phyloP scores from a whole-genome alignment of 2,797 vertebrate genomes.

The Etheostoma nigrum region DNA sequence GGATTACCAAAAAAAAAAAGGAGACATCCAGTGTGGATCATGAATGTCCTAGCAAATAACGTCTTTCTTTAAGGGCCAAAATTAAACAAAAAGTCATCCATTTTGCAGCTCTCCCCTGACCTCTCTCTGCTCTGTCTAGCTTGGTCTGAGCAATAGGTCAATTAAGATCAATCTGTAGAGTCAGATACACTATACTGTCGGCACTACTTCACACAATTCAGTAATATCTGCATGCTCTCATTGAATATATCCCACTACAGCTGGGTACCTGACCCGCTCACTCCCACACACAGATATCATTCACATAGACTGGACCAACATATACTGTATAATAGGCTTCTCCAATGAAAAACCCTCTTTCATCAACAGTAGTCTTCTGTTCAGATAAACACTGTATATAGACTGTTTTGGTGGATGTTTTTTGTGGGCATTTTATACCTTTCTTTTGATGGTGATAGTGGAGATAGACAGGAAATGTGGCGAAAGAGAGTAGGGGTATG shows the following conservation, averaged over 20 bases:
- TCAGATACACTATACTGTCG: not conserved
- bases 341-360: not conserved
- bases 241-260: slow-evolving; percentile 25
- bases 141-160: slow-evolving; percentile 34
- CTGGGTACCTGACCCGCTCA: slow-evolving; percentile 25
- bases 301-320: slow-evolving; percentile 10
- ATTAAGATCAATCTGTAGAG: slow-evolving; percentile 29
- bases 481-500: too few relatives aligned
- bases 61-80: too few relatives aligned
- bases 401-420: not conserved
- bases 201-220: slow-evolving; percentile 10
- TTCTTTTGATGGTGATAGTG: too few relatives aligned
- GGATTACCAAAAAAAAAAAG: too few relatives aligned
- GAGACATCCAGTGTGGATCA: too few relatives aligned
- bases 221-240: slow-evolving; percentile 4
- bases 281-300: slow-evolving; percentile 11
- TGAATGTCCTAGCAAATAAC: too few relatives aligned
- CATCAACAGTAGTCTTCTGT: not conserved
- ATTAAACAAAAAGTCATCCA: too few relatives aligned
- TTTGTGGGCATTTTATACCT: too few relatives aligned
- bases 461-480: too few relatives aligned
- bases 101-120: too few relatives aligned
- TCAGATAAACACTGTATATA: slow-evolving; percentile 4
- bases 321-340: not conserved
- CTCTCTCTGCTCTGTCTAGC: slow-evolving; percentile 21